Base-by-base conservation (phyloP, 2,113 vertebrate genomes). In the Empidonax traillii region DNA sequence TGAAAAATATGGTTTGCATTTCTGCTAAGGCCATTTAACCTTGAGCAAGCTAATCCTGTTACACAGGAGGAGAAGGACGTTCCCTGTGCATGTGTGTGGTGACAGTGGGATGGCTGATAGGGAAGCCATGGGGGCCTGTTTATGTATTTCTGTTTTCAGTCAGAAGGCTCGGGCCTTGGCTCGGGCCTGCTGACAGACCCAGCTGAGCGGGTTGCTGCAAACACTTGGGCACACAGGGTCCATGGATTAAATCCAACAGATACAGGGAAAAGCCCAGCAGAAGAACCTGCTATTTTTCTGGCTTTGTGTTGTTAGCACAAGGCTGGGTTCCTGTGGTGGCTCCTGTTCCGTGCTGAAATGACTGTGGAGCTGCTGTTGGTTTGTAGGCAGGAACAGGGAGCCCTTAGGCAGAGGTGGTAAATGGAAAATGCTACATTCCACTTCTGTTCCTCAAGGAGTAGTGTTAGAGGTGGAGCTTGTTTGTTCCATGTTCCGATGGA, bases 151-250 rank as follows among this genome's bases (percentile, higher is more conserved):
- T 13, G 3, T 67, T 71, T 14, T 10, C 52, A 43, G 2, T 20
- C 1, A 1, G 15, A 52, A 12, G 39, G 72, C 49, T 39, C 7
- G 0, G 27, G 23, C 59, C 2, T 8, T 25, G 52, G 65, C 15
- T 1, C 14, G 17, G 14, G 66, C 27, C 62, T 17, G 53, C 62
- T 61, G 83, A 17, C 2, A 23, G 59, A 8, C 14, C 17, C 13
- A 25, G 25, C 0, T 13, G 10, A 24, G 24, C 0, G 2, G 43
- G 77, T 90, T 76, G 78, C 72, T 88, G 4, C 37, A 11, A 12
- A 6, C 47, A 0, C 43, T 16, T 17, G 2, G 10, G 31, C 27
- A 0, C 20, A 3, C 15, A 1, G 6, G 72, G 13, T 17, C 0
- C 0, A 1, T 31, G 69, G 61, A 4, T 17, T 22, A 1, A 14